Base-by-base conservation (phyloP, 1,140 invertebrate genomes). In the Diorhabda carinulata region DNA sequence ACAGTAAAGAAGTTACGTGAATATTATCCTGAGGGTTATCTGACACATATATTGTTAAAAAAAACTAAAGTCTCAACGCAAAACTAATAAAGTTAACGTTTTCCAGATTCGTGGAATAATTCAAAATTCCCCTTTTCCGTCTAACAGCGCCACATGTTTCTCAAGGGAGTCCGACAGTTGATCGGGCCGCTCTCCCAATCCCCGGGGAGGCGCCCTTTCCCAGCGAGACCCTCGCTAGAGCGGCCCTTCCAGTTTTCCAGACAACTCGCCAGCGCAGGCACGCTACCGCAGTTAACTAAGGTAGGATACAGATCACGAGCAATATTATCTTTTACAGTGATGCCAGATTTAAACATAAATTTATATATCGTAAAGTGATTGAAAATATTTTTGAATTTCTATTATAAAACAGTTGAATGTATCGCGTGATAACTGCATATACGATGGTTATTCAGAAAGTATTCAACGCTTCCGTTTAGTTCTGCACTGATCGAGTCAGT, bases 271-370 rank as follows among this genome's bases (percentile, higher is more conserved):
- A 57, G 56, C 59, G 47, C 57, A n/a, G 47, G 44, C 43, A 60
- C 65, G 5, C 57, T 72, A 60, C 71, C 71, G 52, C 63, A 72
- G 64, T 65, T 72, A 4, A 73, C 72, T 52, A 73, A 73, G 69
- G 72, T 73, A 73, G 64, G 64, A 57, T 40, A 57, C 47, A 67
- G 47, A 59, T 60, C 25, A n/a, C n/a, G 8, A 41, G 10, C 43
- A 25, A 41, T 3, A 61, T 61, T 61, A 41, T 25, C 60, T 61
- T 25, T 25, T 41, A 4, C n/a, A 43, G 42, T 43, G 47, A 56
- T 56, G 64, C 56, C 56, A 41, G n/a, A 40, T 64, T 56, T 47
- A 45, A 40, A 61, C 9, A 4, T 41, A 41, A 61, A 41, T 40
- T 61, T 41, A 3, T 61, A 61, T 61, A 57, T n/a, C 57, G 25